These are phyloP conservation scores for Parochlus steinenii DNA, from an alignment of 2,888 invertebrate genomes.

Conservation along the genomic window DNA sequence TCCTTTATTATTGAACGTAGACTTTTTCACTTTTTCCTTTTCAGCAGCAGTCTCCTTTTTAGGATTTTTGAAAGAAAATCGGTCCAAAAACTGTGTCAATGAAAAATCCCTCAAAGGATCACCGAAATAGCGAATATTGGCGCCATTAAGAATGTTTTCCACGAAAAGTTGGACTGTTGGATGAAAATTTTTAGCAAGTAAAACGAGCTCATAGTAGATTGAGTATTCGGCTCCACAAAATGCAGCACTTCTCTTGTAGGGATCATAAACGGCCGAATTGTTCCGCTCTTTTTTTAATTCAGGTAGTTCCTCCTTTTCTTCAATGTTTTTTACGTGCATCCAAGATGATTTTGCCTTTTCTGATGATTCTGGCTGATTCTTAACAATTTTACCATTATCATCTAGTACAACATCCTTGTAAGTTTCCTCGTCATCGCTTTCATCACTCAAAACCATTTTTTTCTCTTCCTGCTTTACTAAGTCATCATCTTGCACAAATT, in stretches of 20 bases:
- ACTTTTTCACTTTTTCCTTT: constrained; percentile 17
- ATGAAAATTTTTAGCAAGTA: constrained; percentile 65
- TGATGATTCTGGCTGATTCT: constrained; percentile 19
- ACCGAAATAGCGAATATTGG: constrained; percentile 63
- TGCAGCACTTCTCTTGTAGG: constrained; percentile 63
- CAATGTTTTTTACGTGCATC: constrained; percentile 22
- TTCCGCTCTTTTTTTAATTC: constrained; percentile 29
- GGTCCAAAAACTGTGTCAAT: constrained; percentile 76
- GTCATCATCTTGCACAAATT: background rate
- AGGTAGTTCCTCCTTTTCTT: constrained; percentile 22
- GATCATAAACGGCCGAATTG: constrained; percentile 42
- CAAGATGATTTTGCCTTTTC: constrained; percentile 22
- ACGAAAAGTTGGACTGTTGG: constrained; percentile 86
- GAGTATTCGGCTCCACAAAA: constrained; percentile 62
- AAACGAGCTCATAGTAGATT: constrained; percentile 56
- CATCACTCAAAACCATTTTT: constrained; percentile 18
- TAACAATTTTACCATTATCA: constrained; percentile 5
- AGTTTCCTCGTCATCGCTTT: constrained; percentile 20
- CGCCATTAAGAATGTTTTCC: constrained; percentile 52
- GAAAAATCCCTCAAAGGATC: constrained; percentile 90
- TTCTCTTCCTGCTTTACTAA: background rate
- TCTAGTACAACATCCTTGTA: constrained; percentile 12
- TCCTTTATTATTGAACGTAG: constrained; percentile 30
- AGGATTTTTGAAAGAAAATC: constrained; percentile 91
- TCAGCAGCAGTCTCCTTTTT: constrained; percentile 36